Base-by-base conservation (phyloP, 2,113 vertebrate genomes). In the Thunnus maccoyii region DNA sequence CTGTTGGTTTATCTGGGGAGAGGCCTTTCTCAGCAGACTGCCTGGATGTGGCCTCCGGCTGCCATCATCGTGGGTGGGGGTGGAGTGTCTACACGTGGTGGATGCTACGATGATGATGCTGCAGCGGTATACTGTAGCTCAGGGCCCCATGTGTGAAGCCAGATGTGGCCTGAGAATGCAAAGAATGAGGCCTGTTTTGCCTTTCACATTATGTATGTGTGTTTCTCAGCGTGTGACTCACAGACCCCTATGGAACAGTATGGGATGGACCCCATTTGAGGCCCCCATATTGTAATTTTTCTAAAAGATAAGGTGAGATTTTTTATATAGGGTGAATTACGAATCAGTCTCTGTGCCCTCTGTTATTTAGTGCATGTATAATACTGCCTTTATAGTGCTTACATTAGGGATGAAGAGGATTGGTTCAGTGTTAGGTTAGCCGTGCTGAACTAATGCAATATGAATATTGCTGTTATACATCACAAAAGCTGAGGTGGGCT, bases 121-220 rank as follows among this genome's bases (percentile, higher is more conserved):
- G 30, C 54, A 46, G 71, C 1, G 30, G 36, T 30, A 20, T 32
- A 27, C 57, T 61, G 46, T 67, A 47, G 55, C 62, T 82, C 54
- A 36, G 55, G 65, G 81, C 71, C 57, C 12, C 74, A 76, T 84
- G 57, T 82, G 36, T 71, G 5, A 57, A 56, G 44, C 55, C 84
- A 89, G 89, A 91, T 85, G 78, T 85, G 88, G 12, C 73, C 64
- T 4, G 63, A 70, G 66, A 91, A 90, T 84, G 75, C 41, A 62
- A 77, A 78, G 74, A 76, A 90, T 76, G 77, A 52, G 61, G 77
- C 51, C 56, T 62, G 72, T 63, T 81, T 66, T 30, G 54, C 25
- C 16, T 20, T 76, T 65, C 16, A 30, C 48, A 14, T 78, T 27
- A 56, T 60, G 12, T 27, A 30, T 57, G 8, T 55, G 5, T 86